Evolutionary conservation across 2,888 invertebrate species (phyloP).

Genomic region (Physocephala rufipes): DNA sequence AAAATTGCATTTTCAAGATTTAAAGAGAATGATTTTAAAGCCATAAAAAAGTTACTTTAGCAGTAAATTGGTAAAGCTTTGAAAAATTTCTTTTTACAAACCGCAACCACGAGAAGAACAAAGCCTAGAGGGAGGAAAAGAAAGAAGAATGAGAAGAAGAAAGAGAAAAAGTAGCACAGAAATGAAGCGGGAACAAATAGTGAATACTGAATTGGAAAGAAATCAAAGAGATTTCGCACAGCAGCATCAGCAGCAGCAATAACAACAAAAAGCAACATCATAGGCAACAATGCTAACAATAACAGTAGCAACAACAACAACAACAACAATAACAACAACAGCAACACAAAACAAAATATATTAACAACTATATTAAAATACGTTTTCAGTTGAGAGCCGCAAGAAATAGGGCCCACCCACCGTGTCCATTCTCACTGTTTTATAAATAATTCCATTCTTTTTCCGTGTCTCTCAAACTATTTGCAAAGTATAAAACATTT

Average conservation of each 20-base stretch:
- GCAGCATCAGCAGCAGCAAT: background rate
- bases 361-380: constrained; percentile 8
- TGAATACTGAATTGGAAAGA: background rate
- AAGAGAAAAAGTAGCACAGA: background rate
- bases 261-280: background rate
- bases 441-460: background rate
- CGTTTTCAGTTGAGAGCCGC: constrained; percentile 33
- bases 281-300: background rate
- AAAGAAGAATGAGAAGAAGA: background rate
- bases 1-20: background rate
- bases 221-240: background rate
- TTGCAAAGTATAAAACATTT: no score
- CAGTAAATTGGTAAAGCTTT: background rate
- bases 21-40: background rate
- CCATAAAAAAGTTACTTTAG: background rate
- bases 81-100: background rate
- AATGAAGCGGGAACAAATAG: background rate
- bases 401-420: constrained; percentile 30
- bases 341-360: background rate
- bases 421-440: background rate
- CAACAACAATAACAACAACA: background rate
- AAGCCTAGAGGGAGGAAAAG: background rate
- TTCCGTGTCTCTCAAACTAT: no score
- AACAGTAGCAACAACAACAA: constrained; percentile 1
- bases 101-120: background rate